Evolutionary conservation across 1,140 invertebrate species (phyloP).

Genomic region (Rhagoletis pomonella): DNA sequence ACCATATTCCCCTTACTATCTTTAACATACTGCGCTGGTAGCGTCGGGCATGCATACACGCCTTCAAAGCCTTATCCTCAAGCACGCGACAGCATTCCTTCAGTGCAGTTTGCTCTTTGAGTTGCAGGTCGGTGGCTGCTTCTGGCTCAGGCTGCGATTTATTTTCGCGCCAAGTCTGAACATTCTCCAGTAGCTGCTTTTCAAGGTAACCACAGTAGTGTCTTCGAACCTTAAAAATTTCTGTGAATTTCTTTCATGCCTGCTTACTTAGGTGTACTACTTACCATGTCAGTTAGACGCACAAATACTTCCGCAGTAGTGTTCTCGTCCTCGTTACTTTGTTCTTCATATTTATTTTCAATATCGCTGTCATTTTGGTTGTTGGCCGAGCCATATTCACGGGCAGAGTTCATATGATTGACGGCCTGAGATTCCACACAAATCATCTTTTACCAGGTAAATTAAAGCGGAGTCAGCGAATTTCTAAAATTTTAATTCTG

Average conservation of each 20-base stretch:
- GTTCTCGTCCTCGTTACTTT: neutral
- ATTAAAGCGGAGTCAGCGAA: neutral
- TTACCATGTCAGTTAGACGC: constrained; percentile 52
- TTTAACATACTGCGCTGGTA: constrained; percentile 71
- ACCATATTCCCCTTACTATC: constrained; percentile 59
- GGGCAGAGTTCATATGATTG: neutral
- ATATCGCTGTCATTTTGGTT: neutral
- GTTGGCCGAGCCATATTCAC: neutral
- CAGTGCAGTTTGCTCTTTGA: constrained; percentile 61
- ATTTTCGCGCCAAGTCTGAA: constrained; percentile 53
- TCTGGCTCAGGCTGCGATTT: neutral
- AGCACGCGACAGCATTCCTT: constrained; percentile 54
- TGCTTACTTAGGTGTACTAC: neutral
- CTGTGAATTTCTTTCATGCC: neutral
- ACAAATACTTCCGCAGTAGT: neutral
- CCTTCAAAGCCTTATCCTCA: constrained; percentile 64
- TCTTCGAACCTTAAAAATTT: constrained; percentile 63
- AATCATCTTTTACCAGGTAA: neutral
- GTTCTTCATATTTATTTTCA: neutral
- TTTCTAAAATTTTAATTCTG: neutral
- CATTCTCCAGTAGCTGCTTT: constrained; percentile 67
- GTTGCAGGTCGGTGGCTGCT: neutral
- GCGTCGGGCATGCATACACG: constrained; percentile 64
- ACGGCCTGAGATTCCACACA: too few relatives aligned
- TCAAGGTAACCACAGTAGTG: constrained; percentile 68